A percentile compares a stretch with the other conserved stretches of the same genome.
Conservation (phyloP, 1,140 invertebrate genomes). For the Cherax destructor region DNA sequence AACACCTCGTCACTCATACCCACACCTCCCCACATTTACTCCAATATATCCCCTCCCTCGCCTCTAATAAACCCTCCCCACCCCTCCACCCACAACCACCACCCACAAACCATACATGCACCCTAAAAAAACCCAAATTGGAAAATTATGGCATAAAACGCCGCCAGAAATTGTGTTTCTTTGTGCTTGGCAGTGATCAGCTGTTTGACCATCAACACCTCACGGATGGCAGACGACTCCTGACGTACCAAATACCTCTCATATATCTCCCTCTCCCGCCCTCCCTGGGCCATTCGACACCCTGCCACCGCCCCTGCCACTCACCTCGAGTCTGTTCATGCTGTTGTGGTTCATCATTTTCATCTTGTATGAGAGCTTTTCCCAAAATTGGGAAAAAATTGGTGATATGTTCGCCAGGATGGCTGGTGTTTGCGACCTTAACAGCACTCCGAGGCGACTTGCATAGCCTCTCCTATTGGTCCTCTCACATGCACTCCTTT, state of each 20-base stretch:
- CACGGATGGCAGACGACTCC: constrained; percentile 43
- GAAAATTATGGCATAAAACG: no score
- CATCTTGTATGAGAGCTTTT: constrained; percentile 70
- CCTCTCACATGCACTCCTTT: constrained; percentile 38
- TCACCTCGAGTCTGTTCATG: constrained; percentile 70
- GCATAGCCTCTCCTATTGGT: constrained; percentile 29
- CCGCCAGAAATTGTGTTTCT: background rate
- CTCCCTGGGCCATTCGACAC: no score
- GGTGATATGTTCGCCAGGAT: constrained; percentile 71
- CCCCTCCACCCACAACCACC: no score
- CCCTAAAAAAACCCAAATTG: no score
- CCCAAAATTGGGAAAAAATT: constrained; percentile 72
- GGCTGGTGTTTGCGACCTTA: constrained; percentile 44
- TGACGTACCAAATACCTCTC: constrained; percentile 20
- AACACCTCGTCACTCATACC: no score
- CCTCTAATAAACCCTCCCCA: no score
- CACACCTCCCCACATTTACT: no score
- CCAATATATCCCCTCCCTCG: no score
- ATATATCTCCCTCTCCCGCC: background rate
- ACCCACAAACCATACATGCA: no score
- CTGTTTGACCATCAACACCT: constrained; percentile 43
- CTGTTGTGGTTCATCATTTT: constrained; percentile 72
- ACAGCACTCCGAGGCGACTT: constrained; percentile 20
- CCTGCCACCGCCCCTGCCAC: background rate
- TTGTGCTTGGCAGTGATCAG: constrained; percentile 50